These are phyloP conservation scores for Meliscaeva auricollis DNA, from an alignment of 2,888 invertebrate genomes.

Conservation along the genomic window DNA sequence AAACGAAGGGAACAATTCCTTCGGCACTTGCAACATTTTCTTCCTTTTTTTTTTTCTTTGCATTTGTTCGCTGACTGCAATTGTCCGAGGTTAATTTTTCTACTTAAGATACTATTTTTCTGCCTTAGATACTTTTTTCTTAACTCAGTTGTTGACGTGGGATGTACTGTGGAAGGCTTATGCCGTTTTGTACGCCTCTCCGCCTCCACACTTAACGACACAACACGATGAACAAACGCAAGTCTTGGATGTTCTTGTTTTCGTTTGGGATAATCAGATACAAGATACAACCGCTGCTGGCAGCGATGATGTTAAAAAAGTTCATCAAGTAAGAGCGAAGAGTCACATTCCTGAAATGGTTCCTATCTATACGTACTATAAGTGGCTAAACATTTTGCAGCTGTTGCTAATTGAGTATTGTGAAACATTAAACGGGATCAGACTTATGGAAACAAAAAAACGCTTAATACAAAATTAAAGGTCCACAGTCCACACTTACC, in stretches of 20 bases:
- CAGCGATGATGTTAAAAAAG: slow-evolving; percentile 3
- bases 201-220: not conserved
- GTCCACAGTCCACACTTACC: slow-evolving; percentile 62
- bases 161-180: slow-evolving; percentile 6
- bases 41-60: slow-evolving; percentile 8
- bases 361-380: slow-evolving; percentile 10
- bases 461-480: not conserved
- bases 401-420: slow-evolving; percentile 68
- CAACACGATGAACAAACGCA: not conserved
- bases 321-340: slow-evolving; percentile 38
- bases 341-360: slow-evolving; percentile 66
- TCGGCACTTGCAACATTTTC: slow-evolving; percentile 65
- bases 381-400: slow-evolving; percentile 62
- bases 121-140: slow-evolving; percentile 9
- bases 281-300: not conserved
- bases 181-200: not conserved
- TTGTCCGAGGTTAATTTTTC: slow-evolving; percentile 71
- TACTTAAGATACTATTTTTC: slow-evolving; percentile 35
- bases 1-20: slow-evolving; percentile 28
- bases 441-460: slow-evolving; percentile 8
- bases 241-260: slow-evolving; percentile 8
- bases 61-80: slow-evolving; percentile 75
- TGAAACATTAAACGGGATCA: slow-evolving; percentile 48
- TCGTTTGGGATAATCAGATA: slow-evolving; percentile 32
- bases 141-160: slow-evolving; percentile 10